Conservation (phyloP, 2,113 vertebrate species). For the Callipepla squamata region DNA sequence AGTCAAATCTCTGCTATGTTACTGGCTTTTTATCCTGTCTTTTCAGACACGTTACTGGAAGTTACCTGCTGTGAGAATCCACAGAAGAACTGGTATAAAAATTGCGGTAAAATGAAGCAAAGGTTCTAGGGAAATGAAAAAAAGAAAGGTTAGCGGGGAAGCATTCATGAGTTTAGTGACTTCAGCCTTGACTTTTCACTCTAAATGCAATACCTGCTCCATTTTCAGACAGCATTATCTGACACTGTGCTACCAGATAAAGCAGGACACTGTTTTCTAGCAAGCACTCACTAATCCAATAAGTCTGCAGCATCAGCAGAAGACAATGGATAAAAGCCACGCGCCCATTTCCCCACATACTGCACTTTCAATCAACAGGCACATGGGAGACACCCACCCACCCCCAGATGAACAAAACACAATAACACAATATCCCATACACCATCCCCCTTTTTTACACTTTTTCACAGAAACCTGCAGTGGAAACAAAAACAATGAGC, state of each 20-base stretch:
- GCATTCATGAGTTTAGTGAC: neutral
- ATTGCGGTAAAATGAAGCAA: conserved; percentile 99
- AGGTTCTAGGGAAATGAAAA: conserved; percentile 86
- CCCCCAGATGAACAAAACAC: neutral
- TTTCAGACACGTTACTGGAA: neutral
- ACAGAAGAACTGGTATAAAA: conserved; percentile 99
- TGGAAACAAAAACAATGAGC: neutral
- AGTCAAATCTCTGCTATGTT: neutral
- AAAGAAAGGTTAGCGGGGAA: conserved; percentile 1
- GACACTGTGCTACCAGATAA: neutral
- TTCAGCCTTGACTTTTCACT: neutral
- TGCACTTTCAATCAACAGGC: neutral
- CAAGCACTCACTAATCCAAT: neutral
- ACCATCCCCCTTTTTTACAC: fast-evolving
- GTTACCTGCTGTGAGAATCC: conserved; percentile 98
- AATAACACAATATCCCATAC: neutral
- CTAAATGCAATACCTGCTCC: neutral
- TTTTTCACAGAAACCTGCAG: neutral
- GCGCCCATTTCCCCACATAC: neutral
- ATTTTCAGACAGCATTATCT: neutral
- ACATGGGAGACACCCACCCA: neutral
- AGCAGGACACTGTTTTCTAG: neutral
- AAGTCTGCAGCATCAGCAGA: neutral
- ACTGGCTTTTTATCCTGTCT: neutral
- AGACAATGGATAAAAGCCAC: neutral